phyloP scores from a whole-genome alignment of 1,140 invertebrate species.

The Acromyrmex heyeri region DNA sequence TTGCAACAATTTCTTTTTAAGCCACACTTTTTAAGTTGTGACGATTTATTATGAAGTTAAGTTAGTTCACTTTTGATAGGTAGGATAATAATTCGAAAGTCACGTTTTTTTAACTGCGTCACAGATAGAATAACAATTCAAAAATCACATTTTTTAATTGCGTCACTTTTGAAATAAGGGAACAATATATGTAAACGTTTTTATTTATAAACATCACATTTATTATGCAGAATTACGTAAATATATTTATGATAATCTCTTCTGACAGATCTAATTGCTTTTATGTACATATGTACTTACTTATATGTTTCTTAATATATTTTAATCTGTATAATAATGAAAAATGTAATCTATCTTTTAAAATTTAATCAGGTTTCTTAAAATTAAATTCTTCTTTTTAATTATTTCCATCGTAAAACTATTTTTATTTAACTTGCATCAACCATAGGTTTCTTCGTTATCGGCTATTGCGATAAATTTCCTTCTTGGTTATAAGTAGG shows the following conservation, averaged over 20 bases:
- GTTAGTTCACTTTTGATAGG: no score
- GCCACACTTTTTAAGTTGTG: no score
- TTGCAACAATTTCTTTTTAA: no score
- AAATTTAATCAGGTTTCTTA: not conserved
- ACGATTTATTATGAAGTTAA: no score
- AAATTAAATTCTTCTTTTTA: not conserved
- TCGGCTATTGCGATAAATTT: conserved; percentile 37
- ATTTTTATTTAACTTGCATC: not conserved
- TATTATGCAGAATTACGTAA: not conserved
- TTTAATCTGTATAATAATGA: not conserved
- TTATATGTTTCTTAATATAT: not conserved
- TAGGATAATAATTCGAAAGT: no score
- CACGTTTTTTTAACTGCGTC: no score
- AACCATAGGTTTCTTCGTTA: conserved; percentile 36
- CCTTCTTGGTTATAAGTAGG: conserved; percentile 20
- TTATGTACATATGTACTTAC: not conserved
- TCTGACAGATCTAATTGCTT: not conserved
- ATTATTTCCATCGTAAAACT: not conserved
- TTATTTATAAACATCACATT: not conserved
- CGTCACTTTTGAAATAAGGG: no score
- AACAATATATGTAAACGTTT: not conserved
- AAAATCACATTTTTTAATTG: no score
- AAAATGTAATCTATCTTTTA: not conserved
- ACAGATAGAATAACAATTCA: no score
- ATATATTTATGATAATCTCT: not conserved